These are phyloP conservation scores for Scylla paramamosain DNA, from an alignment of 1,140 invertebrate species.

Conservation along the genomic window DNA sequence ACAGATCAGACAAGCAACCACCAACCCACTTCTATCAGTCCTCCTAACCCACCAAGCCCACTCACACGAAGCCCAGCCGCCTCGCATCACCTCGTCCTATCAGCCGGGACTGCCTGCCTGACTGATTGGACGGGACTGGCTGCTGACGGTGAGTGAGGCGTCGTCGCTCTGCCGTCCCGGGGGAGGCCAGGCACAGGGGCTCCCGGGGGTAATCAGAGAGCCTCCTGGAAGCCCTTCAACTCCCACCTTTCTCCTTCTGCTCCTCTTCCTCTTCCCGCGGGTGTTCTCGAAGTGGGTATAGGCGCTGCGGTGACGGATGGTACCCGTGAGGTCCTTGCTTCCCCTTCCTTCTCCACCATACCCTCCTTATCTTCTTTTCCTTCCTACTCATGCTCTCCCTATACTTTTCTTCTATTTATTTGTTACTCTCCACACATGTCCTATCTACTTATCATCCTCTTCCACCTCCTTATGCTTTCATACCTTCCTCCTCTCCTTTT, in stretches of 20 bases:
- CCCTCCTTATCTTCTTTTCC: no score
- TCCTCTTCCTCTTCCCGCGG: not conserved
- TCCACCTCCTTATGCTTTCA: no score
- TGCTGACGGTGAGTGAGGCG: not conserved
- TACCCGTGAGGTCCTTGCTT: not conserved
- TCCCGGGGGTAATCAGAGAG: slow-evolving; percentile 4
- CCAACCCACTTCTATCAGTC: no score
- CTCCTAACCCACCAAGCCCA: no score
- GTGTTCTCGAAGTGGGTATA: not conserved
- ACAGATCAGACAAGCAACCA: no score
- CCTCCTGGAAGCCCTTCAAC: not conserved
- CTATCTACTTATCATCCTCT: no score
- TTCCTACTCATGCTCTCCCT: no score
- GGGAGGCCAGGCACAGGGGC: not conserved
- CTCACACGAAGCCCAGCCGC: not conserved
- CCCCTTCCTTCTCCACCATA: no score
- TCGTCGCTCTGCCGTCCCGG: not conserved
- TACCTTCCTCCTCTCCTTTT: no score
- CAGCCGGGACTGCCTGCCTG: not conserved
- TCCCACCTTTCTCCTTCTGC: not conserved
- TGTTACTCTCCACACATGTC: no score
- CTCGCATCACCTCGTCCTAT: not conserved
- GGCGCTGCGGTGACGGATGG: not conserved
- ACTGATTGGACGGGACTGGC: not conserved
- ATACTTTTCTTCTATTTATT: no score